Conservation (phyloP, 2,113 vertebrate species). For the Caloenas nicobarica region DNA sequence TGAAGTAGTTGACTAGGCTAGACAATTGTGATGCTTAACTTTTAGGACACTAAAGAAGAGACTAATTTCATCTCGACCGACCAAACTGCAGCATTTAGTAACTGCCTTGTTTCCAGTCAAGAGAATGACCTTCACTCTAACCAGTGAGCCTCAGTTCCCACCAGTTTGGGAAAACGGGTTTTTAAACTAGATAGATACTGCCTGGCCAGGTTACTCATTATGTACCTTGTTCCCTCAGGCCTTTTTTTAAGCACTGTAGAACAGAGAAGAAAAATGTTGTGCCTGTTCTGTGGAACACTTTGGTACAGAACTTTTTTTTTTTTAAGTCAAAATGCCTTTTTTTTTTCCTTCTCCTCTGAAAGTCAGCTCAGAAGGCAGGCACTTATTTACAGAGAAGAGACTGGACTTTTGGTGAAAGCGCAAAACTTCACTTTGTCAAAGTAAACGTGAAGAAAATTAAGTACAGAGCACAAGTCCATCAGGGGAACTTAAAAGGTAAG, state of each 20-base stretch:
- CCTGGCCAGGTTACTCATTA: slow-evolving; percentile 58
- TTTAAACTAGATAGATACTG: not conserved
- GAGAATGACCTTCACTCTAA: slow-evolving; percentile 51
- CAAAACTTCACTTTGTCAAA: not conserved
- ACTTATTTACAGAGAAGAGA: not conserved
- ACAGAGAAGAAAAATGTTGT: not conserved
- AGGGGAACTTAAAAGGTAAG: slow-evolving; percentile 11
- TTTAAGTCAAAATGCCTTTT: not conserved
- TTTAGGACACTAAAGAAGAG: not conserved
- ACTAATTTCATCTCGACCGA: not conserved
- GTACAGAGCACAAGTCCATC: not conserved
- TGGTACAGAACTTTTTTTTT: not conserved
- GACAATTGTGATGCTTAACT: not conserved
- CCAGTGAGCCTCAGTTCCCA: slow-evolving; percentile 26
- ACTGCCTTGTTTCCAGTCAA: not conserved
- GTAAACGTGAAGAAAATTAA: not conserved
- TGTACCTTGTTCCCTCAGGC: slow-evolving; percentile 27
- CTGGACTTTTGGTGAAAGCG: not conserved
- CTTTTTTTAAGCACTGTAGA: slow-evolving; percentile 33
- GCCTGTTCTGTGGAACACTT: not conserved
- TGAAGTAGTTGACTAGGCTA: not conserved
- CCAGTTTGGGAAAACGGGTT: not conserved
- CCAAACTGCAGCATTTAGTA: not conserved
- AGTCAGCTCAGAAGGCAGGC: not conserved
- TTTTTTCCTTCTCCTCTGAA: not conserved